Conservation (phyloP, 2,797 vertebrate species). For the Acomys russatus region DNA sequence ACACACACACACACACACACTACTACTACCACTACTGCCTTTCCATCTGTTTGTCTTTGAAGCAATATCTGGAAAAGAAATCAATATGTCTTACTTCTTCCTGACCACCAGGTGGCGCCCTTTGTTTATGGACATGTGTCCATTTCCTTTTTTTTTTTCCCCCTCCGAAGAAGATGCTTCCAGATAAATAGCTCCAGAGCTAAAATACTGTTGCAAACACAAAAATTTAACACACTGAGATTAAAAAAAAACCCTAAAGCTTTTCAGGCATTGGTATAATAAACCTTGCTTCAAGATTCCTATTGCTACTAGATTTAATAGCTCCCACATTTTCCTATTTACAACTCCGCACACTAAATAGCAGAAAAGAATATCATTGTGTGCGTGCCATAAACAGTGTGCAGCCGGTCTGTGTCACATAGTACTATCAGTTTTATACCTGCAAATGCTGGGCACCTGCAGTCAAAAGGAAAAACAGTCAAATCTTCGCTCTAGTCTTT, state of each 20-base stretch:
- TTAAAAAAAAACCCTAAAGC: constrained; percentile 79
- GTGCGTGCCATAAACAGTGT: constrained; percentile 81
- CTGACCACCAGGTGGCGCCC: constrained; percentile 88
- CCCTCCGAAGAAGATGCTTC: constrained; percentile 64
- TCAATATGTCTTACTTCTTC: constrained; percentile 52
- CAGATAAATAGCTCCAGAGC: constrained; percentile 82
- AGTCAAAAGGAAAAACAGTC: not conserved
- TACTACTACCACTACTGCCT: not conserved
- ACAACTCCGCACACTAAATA: constrained; percentile 85
- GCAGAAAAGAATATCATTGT: constrained; percentile 85
- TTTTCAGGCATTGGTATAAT: constrained; percentile 84
- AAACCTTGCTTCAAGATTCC: constrained; percentile 86
- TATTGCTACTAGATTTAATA: constrained; percentile 87
- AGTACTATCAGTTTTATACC: constrained; percentile 64
- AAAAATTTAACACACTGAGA: constrained; percentile 85
- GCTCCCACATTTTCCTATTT: constrained; percentile 84
- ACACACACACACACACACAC: not conserved
- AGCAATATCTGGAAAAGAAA: constrained; percentile 10
- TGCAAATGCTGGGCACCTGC: constrained; percentile 60
- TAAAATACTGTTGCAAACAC: constrained; percentile 81
- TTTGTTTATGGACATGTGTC: constrained; percentile 86
- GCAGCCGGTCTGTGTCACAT: constrained; percentile 80
- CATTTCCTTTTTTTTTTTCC: constrained; percentile 65
- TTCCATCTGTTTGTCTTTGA: constrained; percentile 56
- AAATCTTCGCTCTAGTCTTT: constrained; percentile 62